These are phyloP conservation scores for Apis florea DNA, from an alignment of 1,140 invertebrate genomes.

Conservation along the genomic window DNA sequence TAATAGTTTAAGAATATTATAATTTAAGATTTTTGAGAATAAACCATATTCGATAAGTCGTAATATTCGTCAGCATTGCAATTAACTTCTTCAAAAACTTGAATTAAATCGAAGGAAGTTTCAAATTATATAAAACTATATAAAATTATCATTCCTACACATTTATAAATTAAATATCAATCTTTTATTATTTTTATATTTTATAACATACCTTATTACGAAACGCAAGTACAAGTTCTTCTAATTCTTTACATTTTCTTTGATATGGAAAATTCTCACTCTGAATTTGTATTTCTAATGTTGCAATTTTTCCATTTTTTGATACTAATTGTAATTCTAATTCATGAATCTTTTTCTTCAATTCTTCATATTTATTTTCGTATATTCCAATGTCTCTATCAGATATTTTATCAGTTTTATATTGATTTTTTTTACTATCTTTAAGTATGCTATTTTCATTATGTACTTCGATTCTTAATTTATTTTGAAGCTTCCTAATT, in stretches of 20 bases:
- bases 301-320: constrained; percentile 71
- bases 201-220: constrained; percentile 66
- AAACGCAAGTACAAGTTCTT: constrained; percentile 58
- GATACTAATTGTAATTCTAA: constrained; percentile 70
- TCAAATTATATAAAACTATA: too few species aligned
- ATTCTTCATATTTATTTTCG: constrained; percentile 14
- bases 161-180: not conserved
- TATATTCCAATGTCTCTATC: constrained; percentile 20
- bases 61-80: not conserved
- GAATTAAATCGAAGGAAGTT: too few species aligned
- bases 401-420: constrained; percentile 34
- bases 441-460: constrained; percentile 56
- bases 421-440: constrained; percentile 63
- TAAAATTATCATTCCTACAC: too few species aligned
- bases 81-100: not conserved
- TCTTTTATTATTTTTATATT: not conserved
- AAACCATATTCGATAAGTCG: not conserved
- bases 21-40: not conserved
- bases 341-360: constrained; percentile 65
- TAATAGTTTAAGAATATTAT: not conserved
- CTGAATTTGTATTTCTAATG: constrained; percentile 72
- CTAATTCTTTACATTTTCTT: constrained; percentile 69
- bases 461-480: constrained; percentile 26
- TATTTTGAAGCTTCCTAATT: not conserved
- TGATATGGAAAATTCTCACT: constrained; percentile 70